Evolutionary conservation across 1,140 invertebrate species (phyloP).

Genomic region (Varroa destructor): DNA sequence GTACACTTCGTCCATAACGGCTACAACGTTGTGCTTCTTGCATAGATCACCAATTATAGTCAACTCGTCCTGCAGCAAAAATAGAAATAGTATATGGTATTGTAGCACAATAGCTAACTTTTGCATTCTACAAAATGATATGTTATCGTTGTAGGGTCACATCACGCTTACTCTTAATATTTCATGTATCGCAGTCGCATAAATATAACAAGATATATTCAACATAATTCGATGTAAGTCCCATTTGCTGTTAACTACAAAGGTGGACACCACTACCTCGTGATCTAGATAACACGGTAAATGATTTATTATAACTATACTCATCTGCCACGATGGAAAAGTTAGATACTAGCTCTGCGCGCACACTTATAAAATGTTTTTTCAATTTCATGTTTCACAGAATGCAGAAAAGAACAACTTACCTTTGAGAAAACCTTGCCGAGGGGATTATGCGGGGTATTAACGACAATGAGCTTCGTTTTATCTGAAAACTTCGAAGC

Average conservation of each 20-base stretch:
- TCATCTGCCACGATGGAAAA: too few relatives aligned
- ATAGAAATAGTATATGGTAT: conserved; percentile 40
- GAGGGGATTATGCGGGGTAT: conserved; percentile 89
- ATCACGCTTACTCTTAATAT: background rate
- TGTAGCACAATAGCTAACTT: background rate
- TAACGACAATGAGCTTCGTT: conserved; percentile 89
- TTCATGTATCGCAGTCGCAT: too few relatives aligned
- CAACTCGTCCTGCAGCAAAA: conserved; percentile 43
- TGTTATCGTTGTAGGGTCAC: background rate
- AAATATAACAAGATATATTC: too few relatives aligned
- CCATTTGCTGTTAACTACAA: too few relatives aligned
- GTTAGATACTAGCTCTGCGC: too few relatives aligned
- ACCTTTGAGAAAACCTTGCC: conserved; percentile 57
- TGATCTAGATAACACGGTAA: too few relatives aligned
- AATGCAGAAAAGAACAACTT: conserved; percentile 13
- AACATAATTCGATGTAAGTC: too few relatives aligned
- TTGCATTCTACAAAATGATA: background rate
- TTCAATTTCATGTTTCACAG: background rate
- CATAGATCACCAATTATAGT: conserved; percentile 69
- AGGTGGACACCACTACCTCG: too few relatives aligned
- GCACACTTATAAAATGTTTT: too few relatives aligned
- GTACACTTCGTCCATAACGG: conserved; percentile 92
- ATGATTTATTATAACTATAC: too few relatives aligned
- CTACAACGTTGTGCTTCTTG: conserved; percentile 79
- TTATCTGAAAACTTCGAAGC: conserved; percentile 66